Evolutionary conservation across 2,888 invertebrate genomes (phyloP).

Genomic region (Caenorhabditis uteleia): DNA sequence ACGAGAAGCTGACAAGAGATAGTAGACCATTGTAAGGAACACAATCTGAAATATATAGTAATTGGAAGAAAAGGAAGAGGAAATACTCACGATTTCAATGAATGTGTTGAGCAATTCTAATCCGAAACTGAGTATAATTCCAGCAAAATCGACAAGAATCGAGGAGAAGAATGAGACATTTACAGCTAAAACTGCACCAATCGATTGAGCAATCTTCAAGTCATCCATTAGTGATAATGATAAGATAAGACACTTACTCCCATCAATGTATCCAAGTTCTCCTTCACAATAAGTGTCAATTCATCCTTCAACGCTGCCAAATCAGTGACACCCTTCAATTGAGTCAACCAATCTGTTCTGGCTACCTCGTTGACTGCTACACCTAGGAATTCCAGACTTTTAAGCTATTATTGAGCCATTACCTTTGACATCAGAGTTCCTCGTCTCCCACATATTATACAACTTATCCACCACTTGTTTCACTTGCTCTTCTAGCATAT

Average conservation of each 20-base stretch:
- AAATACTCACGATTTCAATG: constrained; percentile 58
- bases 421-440: constrained; percentile 27
- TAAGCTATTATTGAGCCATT: neutral
- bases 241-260: constrained; percentile 56
- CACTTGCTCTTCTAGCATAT: constrained; percentile 68
- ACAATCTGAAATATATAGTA: constrained; percentile 79
- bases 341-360: constrained; percentile 53
- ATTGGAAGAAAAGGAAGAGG: neutral
- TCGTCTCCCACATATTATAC: constrained; percentile 66
- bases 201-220: constrained; percentile 62
- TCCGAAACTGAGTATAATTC: constrained; percentile 67
- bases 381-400: neutral
- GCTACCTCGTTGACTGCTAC: constrained; percentile 21
- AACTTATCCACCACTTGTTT: constrained; percentile 67
- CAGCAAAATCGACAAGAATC: constrained; percentile 58
- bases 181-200: constrained; percentile 60
- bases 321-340: constrained; percentile 63
- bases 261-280: constrained; percentile 69
- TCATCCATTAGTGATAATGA: neutral
- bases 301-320: constrained; percentile 64
- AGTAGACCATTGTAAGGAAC: constrained; percentile 94
- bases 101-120: constrained; percentile 67
- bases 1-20: constrained; percentile 85
- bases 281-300: constrained; percentile 63
- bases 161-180: constrained; percentile 63